Conservation (phyloP, 2,888 invertebrate species). For the Habrosyne pyritoides region DNA sequence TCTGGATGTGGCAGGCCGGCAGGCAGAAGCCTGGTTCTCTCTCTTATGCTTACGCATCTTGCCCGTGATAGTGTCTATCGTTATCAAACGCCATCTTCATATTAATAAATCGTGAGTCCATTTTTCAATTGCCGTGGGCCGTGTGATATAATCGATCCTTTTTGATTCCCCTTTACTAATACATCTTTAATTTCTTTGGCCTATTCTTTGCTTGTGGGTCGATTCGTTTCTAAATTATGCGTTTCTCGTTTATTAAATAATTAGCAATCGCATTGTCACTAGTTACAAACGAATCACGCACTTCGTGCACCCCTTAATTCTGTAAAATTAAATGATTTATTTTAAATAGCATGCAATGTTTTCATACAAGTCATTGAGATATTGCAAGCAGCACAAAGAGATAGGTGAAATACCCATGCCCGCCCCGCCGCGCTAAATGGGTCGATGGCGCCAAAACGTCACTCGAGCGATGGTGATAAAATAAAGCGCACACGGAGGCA, state of each 20-base stretch:
- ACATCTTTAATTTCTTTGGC: constrained; percentile 81
- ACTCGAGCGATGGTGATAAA: constrained; percentile 56
- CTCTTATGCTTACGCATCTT: constrained; percentile 82
- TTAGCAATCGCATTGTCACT: constrained; percentile 80
- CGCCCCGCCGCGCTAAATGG: constrained; percentile 74
- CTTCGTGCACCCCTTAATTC: constrained; percentile 78
- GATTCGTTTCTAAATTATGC: constrained; percentile 57
- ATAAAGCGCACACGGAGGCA: constrained; percentile 38
- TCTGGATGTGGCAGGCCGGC: constrained; percentile 71
- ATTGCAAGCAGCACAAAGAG: constrained; percentile 59
- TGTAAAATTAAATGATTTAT: constrained; percentile 64
- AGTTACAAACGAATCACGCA: constrained; percentile 75
- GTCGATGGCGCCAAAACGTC: constrained; percentile 84
- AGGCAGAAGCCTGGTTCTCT: constrained; percentile 77
- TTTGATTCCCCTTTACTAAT: constrained; percentile 68
- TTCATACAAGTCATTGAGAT: constrained; percentile 60
- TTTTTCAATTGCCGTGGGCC: constrained; percentile 79
- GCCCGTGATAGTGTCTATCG: constrained; percentile 70
- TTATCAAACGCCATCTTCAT: constrained; percentile 73
- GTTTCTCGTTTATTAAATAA: constrained; percentile 67
- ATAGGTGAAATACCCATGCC: constrained; percentile 60
- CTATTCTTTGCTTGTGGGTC: constrained; percentile 75
- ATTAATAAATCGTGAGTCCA: constrained; percentile 78
- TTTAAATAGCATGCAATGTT: constrained; percentile 51
- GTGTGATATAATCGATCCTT: constrained; percentile 78